Percentiles rank a stretch among this genome's conserved stretches.
Conservation (phyloP, 2,797 vertebrate genomes). For the Cynodonichthys magdalenae region DNA sequence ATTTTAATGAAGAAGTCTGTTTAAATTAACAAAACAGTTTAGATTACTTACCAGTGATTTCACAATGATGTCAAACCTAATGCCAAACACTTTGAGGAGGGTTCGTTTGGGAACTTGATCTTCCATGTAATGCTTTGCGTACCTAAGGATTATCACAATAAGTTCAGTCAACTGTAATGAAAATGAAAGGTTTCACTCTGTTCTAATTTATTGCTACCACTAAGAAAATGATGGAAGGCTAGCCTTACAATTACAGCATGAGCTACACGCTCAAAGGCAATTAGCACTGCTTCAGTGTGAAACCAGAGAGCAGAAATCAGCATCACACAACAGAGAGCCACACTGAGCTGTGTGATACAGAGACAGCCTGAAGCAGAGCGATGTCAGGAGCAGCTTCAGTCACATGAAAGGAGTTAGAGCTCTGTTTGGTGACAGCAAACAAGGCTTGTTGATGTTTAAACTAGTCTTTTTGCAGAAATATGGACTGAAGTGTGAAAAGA, state of each 20-base stretch:
- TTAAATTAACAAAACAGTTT: neutral
- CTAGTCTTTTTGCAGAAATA: too few species aligned
- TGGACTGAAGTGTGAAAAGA: too few species aligned
- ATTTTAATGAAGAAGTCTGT: neutral
- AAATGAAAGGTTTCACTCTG: neutral
- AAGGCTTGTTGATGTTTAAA: neutral
- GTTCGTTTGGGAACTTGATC: conserved; percentile 79
- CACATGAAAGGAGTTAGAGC: neutral
- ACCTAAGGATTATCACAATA: conserved; percentile 69
- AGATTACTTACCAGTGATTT: conserved; percentile 85
- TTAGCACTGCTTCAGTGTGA: neutral
- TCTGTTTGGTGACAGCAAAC: neutral
- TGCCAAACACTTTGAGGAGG: conserved; percentile 93
- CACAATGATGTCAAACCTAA: conserved; percentile 91
- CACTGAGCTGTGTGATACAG: neutral
- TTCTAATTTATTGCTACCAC: neutral
- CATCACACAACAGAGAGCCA: neutral
- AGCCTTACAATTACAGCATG: neutral
- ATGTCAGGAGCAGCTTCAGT: neutral
- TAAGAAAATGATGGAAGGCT: too few species aligned
- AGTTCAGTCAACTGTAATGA: neutral
- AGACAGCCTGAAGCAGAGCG: neutral
- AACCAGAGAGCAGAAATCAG: neutral
- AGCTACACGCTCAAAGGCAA: neutral
- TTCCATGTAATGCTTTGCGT: conserved; percentile 89